phyloP scores from a whole-genome alignment of 2,113 vertebrate species.

The Trogon melanurus region DNA sequence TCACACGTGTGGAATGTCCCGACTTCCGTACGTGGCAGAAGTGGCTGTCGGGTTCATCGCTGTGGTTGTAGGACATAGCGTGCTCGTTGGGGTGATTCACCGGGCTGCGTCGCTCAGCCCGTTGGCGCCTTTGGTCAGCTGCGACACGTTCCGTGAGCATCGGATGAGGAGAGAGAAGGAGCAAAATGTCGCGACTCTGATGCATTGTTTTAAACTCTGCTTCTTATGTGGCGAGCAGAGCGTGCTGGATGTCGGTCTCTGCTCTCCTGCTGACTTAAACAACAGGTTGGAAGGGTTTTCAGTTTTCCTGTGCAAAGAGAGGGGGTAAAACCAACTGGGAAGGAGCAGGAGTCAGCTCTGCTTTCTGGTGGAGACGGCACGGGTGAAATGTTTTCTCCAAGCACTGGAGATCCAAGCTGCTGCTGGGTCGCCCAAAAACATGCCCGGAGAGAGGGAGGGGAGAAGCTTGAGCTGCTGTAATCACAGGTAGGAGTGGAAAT shows the following conservation, averaged over 20 bases:
- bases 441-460: not conserved
- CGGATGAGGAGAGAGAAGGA: not conserved
- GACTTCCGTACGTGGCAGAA: not conserved
- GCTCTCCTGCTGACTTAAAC: not conserved
- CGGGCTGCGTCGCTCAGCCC: not conserved
- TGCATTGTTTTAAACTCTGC: not conserved
- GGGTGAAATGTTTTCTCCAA: not conserved
- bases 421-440: not conserved
- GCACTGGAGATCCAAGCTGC: not conserved
- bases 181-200: not conserved
- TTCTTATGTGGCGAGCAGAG: not conserved
- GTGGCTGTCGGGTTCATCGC: not conserved
- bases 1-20: not conserved
- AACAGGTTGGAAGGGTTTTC: not conserved
- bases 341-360: not conserved
- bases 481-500: not conserved
- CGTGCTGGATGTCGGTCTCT: not conserved
- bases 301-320: not conserved
- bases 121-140: not conserved
- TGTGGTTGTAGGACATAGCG: not conserved
- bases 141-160: not conserved
- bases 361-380: not conserved
- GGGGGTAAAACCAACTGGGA: not conserved
- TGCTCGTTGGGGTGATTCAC: not conserved
- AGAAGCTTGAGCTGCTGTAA: conserved; percentile 22